phyloP scores from a whole-genome alignment of 2,888 invertebrate genomes.

The Aricia artaxerxes region DNA sequence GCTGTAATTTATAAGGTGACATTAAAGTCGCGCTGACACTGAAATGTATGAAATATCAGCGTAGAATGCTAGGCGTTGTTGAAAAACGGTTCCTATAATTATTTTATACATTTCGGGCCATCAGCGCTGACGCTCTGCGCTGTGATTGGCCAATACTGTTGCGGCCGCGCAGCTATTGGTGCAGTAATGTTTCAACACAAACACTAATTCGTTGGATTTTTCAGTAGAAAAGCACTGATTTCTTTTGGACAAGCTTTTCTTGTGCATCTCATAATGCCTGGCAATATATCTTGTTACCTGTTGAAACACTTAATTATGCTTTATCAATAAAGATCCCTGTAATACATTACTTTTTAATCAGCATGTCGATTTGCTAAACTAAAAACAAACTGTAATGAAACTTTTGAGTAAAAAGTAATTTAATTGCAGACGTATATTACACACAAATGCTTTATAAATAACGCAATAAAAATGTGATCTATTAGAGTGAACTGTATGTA shows the following conservation, averaged over 20 bases:
- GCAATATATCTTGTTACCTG: constrained; percentile 14
- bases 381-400: neutral
- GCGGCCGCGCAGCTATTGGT: too few species aligned
- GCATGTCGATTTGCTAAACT: neutral
- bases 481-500: constrained; percentile 63
- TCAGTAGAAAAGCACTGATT: neutral
- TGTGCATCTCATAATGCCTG: neutral
- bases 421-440: neutral
- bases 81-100: too few species aligned
- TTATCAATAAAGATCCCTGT: neutral
- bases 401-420: neutral
- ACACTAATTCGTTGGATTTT: too few species aligned
- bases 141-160: too few species aligned
- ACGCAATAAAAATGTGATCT: constrained; percentile 52
- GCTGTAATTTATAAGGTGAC: neutral
- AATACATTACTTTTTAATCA: neutral
- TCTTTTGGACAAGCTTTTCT: neutral
- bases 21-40: neutral
- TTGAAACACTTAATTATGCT: neutral
- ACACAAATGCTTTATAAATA: constrained; percentile 62
- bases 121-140: too few species aligned
- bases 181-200: too few species aligned
- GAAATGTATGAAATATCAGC: too few species aligned
- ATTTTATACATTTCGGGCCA: too few species aligned
- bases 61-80: too few species aligned